These are phyloP conservation scores for Crax fasciolata DNA, from an alignment of 2,797 vertebrate species.

Conservation along the genomic window DNA sequence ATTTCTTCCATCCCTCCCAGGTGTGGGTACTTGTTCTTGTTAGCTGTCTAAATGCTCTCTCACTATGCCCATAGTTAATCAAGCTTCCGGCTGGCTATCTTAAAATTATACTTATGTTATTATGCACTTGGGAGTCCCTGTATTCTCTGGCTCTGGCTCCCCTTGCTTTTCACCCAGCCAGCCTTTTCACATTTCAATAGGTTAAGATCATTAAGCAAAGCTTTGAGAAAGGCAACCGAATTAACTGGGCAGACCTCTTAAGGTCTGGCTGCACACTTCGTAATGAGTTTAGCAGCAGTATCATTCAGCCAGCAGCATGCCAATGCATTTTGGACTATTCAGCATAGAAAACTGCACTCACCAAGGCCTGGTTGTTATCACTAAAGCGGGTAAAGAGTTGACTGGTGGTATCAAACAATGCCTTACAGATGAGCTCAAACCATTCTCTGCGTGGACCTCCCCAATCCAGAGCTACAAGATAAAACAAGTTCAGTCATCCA, in stretches of 20 bases:
- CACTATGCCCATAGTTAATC: not conserved
- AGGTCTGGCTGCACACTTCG: not conserved
- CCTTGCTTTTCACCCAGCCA: not conserved
- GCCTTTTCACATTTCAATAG: not conserved
- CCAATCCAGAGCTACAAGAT: constrained; percentile 94
- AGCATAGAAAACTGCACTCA: constrained; percentile 76
- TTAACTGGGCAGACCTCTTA: not conserved
- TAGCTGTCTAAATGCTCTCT: not conserved
- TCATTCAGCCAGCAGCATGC: not conserved
- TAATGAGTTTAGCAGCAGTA: not conserved
- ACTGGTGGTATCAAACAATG: constrained; percentile 95
- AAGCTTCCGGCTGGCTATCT: not conserved
- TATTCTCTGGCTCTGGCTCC: not conserved
- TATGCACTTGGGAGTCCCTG: not conserved
- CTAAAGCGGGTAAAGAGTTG: constrained; percentile 96
- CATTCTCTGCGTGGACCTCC: constrained; percentile 97
- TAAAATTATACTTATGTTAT: not conserved
- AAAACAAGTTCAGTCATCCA: constrained; percentile 52
- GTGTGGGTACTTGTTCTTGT: not conserved
- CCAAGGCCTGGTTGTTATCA: constrained; percentile 97
- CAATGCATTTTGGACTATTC: not conserved
- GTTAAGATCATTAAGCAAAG: constrained; percentile 1
- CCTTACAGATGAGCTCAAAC: constrained; percentile 98
- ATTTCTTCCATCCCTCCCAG: not conserved
- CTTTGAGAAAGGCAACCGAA: constrained; percentile 3